phyloP scores from a whole-genome alignment of 2,113 vertebrate genomes.

The Chionomys nivalis region DNA sequence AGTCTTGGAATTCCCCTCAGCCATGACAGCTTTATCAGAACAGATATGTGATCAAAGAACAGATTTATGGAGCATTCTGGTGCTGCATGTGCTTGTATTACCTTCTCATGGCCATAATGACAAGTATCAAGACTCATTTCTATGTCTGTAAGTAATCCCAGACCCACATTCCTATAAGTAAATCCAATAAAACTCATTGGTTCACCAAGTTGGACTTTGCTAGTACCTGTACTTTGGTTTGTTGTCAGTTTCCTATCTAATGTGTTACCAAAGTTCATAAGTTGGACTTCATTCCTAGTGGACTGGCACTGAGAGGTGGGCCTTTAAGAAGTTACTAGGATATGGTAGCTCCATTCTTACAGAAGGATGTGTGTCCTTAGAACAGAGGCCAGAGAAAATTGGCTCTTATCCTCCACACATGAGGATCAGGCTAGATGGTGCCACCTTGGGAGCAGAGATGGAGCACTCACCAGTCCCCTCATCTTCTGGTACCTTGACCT shows the following conservation, averaged over 20 bases:
- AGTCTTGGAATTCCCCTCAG: no score
- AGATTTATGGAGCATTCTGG: not conserved
- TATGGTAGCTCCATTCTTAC: not conserved
- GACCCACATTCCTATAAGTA: not conserved
- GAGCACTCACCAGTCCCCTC: not conserved
- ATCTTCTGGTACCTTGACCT: not conserved
- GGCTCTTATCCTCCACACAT: accelerated
- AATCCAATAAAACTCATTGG: not conserved
- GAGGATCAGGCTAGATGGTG: not conserved
- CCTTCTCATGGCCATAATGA: accelerated
- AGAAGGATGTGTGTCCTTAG: not conserved
- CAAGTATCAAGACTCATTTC: not conserved
- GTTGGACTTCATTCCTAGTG: not conserved
- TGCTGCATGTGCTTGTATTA: no score
- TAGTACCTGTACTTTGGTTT: not conserved
- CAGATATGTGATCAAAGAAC: not conserved
- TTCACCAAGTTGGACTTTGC: not conserved
- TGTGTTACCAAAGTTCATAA: not conserved
- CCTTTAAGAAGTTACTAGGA: not conserved
- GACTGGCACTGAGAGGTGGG: not conserved
- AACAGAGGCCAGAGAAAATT: not conserved
- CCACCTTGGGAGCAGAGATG: not conserved
- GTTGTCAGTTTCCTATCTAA: not conserved
- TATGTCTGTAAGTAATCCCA: not conserved
- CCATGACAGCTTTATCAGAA: not conserved